These are phyloP conservation scores for Synanthedon vespiformis DNA, from an alignment of 2,888 invertebrate species.

Conservation along the genomic window DNA sequence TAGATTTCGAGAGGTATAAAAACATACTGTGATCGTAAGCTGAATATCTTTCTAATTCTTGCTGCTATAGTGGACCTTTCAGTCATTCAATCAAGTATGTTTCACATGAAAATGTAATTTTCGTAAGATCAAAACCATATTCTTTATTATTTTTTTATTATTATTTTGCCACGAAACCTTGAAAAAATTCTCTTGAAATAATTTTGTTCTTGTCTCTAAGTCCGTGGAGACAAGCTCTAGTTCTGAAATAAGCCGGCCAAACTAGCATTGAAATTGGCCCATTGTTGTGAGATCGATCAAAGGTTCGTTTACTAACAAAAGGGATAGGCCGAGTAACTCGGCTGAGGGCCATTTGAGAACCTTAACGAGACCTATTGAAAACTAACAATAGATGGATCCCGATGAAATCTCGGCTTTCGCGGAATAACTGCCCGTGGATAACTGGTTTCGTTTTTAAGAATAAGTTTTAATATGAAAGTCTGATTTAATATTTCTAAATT, in stretches of 20 bases:
- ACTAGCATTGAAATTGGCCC: conserved; percentile 51
- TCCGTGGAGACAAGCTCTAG: conserved; percentile 5
- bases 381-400: conserved; percentile 49
- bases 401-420: conserved; percentile 40
- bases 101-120: no score
- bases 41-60: no score
- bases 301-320: conserved; percentile 57
- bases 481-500: no score
- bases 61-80: no score
- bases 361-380: conserved; percentile 58
- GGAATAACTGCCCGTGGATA: conserved; percentile 27
- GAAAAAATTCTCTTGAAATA: conserved; percentile 7
- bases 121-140: no score
- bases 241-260: conserved; percentile 23
- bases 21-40: no score
- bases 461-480: not conserved
- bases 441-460: conserved; percentile 1
- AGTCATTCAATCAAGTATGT: no score
- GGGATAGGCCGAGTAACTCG: conserved; percentile 37
- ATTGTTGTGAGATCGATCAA: conserved; percentile 58
- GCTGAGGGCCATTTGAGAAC: conserved; percentile 43
- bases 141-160: no score
- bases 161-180: no score
- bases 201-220: conserved; percentile 1
- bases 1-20: no score